Conservation (phyloP, 2,888 invertebrate species). For the Cataglyphis albicans region DNA sequence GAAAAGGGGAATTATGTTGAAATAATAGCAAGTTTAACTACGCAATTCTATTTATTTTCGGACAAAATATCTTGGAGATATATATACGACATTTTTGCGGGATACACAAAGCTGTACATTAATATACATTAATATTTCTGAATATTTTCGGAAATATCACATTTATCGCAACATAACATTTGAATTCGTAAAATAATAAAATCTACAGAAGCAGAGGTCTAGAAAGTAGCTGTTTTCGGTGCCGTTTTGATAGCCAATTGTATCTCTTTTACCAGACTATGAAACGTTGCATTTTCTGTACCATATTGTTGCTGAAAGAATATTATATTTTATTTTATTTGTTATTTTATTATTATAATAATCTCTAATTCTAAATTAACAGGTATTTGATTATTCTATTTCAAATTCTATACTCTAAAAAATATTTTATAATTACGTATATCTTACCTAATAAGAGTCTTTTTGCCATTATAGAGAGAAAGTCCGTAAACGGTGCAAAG, state of each 20-base stretch:
- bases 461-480: slow-evolving; percentile 78
- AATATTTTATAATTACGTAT: neutral
- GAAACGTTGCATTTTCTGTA: slow-evolving; percentile 48
- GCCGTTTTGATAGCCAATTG: slow-evolving; percentile 8
- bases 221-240: slow-evolving; percentile 56
- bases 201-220: slow-evolving; percentile 61
- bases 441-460: slow-evolving; percentile 75
- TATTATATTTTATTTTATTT: neutral
- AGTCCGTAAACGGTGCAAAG: slow-evolving; percentile 80
- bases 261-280: slow-evolving; percentile 55
- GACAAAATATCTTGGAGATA: slow-evolving; percentile 68
- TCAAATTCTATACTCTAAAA: neutral
- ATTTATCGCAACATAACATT: slow-evolving; percentile 37
- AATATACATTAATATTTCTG: slow-evolving; percentile 59
- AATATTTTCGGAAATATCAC: slow-evolving; percentile 39
- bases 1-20: neutral
- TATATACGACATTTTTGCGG: slow-evolving; percentile 54
- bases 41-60: slow-evolving; percentile 66
- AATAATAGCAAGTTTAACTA: slow-evolving; percentile 21
- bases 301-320: slow-evolving; percentile 56
- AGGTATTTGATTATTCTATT: slow-evolving; percentile 7
- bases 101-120: slow-evolving; percentile 66
- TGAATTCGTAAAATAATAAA: slow-evolving; percentile 47
- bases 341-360: slow-evolving; percentile 10
- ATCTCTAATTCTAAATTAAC: neutral